Percentiles rank a stretch among this genome's conserved stretches.
phyloP scores from a whole-genome alignment of 2,797 vertebrate genomes.

The Peromyscus aztecus region DNA sequence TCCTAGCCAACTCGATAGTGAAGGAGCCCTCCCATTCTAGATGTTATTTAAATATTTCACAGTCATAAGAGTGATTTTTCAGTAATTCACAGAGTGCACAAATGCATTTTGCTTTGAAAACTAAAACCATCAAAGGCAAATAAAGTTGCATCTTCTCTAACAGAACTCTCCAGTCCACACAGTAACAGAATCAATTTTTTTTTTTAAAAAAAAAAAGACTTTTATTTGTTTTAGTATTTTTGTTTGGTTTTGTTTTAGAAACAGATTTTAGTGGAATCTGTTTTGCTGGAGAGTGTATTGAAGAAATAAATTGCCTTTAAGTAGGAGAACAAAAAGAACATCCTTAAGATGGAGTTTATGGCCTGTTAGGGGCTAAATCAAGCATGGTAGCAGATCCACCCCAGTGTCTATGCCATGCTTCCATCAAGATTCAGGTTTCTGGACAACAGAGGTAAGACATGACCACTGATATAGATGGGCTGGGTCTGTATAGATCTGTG shows the following conservation, averaged over 20 bases:
- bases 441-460: background rate
- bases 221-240: slow-evolving; percentile 27
- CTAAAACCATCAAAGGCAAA: background rate
- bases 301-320: slow-evolving; percentile 19
- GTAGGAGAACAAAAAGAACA: background rate
- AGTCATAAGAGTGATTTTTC: background rate
- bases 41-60: slow-evolving; percentile 27
- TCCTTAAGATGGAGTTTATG: background rate
- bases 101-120: background rate
- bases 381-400: too few relatives aligned
- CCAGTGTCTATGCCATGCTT: background rate
- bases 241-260: slow-evolving; percentile 15
- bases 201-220: background rate
- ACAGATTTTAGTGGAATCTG: background rate
- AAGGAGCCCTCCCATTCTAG: background rate
- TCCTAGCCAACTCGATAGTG: slow-evolving; percentile 21
- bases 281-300: background rate
- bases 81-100: background rate
- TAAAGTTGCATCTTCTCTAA: background rate
- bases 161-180: background rate
- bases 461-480: background rate
- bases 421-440: background rate
- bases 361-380: background rate
- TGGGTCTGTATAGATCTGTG: background rate
- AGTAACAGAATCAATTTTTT: background rate